Conservation (phyloP, 2,113 vertebrate species). For the Boulengeromyrus knoepffleri region DNA sequence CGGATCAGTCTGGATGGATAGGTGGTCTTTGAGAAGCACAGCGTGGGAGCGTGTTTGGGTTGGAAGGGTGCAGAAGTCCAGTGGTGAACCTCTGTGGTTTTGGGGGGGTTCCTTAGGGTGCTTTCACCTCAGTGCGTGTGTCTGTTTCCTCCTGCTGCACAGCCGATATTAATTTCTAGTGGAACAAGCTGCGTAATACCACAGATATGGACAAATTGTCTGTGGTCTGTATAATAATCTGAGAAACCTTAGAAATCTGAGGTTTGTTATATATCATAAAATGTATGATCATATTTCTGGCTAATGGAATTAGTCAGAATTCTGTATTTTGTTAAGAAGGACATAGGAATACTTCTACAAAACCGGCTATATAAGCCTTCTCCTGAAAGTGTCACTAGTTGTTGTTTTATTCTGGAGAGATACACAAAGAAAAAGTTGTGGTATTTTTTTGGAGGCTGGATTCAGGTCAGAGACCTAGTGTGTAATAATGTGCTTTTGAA, state of each 20-base stretch:
- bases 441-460: not conserved
- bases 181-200: constrained; percentile 74
- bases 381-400: not conserved
- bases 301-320: not conserved
- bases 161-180: constrained; percentile 88
- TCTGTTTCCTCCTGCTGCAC: constrained; percentile 23
- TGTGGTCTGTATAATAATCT: not conserved
- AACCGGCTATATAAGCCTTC: not conserved
- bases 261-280: not conserved
- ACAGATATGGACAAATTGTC: not conserved
- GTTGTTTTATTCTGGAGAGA: not conserved
- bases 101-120: not conserved
- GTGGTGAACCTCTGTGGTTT: not conserved
- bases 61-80: constrained; percentile 11
- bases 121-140: not conserved
- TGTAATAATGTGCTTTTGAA: not conserved
- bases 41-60: constrained; percentile 26
- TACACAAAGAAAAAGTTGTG: not conserved
- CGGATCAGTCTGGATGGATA: not conserved
- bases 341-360: not conserved
- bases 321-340: not conserved
- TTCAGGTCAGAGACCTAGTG: not conserved
- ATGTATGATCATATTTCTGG: not conserved
- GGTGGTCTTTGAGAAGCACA: constrained; percentile 11
- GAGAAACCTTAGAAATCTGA: not conserved